Base-by-base conservation (phyloP, 1,140 invertebrate species). In the Nymphalis io region DNA sequence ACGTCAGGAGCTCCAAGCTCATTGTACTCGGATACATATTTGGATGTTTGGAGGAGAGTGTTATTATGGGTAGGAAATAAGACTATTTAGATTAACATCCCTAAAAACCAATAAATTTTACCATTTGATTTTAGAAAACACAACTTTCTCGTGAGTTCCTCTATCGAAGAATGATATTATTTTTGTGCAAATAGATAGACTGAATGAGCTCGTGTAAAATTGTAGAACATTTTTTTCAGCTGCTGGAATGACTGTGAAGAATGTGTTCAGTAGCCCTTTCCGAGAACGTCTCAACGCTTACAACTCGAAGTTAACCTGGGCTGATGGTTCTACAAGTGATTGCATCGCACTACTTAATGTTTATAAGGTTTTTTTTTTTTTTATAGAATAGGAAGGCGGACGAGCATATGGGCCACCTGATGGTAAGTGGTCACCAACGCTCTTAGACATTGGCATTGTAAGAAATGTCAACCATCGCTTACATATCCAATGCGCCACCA, bases 21-120 rank as follows among this genome's bases (percentile, higher is more conserved):
- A 96, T 99, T 44, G 92, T 98, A 46, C 89, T 99, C 0, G 98
- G 98, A 1, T 95, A 98, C 85, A 94, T 97, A 15, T 99, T 97
- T 81, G 96, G 96, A 64, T 93, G 97, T 42, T 84, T 99, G 0
- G 94, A 96, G 27, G 98, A 98, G 72, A 92, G 95, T 11, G 94
- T 99, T 39, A 96, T 98, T 61, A 98, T 99, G 84, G 97, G 96
- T 97, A 87, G 91, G 73, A 70, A 33, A 11, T 23, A 12, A n/a
- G n/a, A n/a, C n/a, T n/a, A 20, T 13, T 53, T 1, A 53, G 8
- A 11, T n/a, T 21, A 6, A 6, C 16, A 15, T 15, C 23, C n/a
- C n/a, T n/a, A n/a, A n/a, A n/a, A n/a, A n/a, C n/a, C n/a, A n/a
- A n/a, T n/a, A n/a, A n/a, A n/a, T n/a, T n/a, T n/a, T n/a, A n/a